These are phyloP conservation scores for Scomberomorus guttatus DNA, from an alignment of 2,797 vertebrate species.

Conservation along the genomic window DNA sequence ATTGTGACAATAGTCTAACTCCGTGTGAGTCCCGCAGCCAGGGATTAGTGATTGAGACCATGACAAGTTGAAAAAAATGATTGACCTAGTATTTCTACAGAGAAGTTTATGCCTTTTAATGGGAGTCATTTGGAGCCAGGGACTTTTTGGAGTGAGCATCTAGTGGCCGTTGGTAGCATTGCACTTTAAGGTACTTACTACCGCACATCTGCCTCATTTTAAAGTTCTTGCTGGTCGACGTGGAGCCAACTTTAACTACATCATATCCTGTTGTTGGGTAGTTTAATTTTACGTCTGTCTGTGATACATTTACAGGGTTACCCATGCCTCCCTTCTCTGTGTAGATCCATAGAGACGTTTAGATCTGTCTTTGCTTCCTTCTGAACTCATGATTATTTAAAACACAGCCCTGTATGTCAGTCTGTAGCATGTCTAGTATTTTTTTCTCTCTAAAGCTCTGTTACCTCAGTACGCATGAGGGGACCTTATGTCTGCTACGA, in stretches of 20 bases:
- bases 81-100: no score
- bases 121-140: no score
- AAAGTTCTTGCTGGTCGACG: not conserved
- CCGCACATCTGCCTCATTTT: not conserved
- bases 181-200: no score
- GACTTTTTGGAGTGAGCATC: no score
- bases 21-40: no score
- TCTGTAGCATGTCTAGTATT: not conserved
- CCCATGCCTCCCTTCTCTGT: not conserved
- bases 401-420: not conserved
- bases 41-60: no score
- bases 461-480: slow-evolving; percentile 25
- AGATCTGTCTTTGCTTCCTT: not conserved
- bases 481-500: slow-evolving; percentile 33
- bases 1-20: no score
- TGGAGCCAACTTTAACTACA: not conserved
- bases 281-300: no score
- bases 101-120: no score
- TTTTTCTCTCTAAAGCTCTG: not conserved
- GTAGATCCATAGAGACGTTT: not conserved
- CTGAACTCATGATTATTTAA: slow-evolving; percentile 1
- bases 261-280: not conserved
- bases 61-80: no score
- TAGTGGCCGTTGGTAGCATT: no score
- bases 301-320: no score